Conservation (phyloP, 2,888 invertebrate genomes). For the Clivina fossor region DNA sequence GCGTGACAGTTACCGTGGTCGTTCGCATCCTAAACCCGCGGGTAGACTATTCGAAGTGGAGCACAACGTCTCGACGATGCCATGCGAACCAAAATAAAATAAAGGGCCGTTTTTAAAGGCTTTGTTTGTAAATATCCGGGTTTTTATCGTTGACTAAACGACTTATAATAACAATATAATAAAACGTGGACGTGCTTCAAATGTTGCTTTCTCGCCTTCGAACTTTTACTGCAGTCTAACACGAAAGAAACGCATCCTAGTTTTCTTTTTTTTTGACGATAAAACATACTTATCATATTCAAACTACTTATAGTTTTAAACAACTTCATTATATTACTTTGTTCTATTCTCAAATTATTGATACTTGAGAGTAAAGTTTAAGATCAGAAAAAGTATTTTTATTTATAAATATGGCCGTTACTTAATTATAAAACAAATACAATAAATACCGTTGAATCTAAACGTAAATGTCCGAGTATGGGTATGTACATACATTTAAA, state of each 20-base stretch:
- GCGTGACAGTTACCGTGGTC: constrained; percentile 16
- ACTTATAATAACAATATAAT: constrained; percentile 33
- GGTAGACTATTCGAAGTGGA: neutral
- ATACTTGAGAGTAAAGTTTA: no score
- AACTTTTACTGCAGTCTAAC: neutral
- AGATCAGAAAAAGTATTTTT: no score
- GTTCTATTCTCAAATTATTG: neutral
- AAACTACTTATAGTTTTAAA: no score
- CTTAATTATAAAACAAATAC: no score
- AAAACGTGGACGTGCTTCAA: constrained; percentile 30
- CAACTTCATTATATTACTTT: no score
- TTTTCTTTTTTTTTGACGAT: no score
- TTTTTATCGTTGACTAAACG: constrained; percentile 27
- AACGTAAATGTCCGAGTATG: no score
- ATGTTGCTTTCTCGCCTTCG: constrained; percentile 3
- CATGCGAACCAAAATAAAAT: constrained; percentile 23
- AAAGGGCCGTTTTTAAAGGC: constrained; percentile 25
- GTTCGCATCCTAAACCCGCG: constrained; percentile 2
- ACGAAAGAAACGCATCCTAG: neutral
- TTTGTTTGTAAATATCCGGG: constrained; percentile 31
- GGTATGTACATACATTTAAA: no score
- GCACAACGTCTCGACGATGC: neutral
- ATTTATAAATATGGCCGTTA: no score
- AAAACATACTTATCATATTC: no score
- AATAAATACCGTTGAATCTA: no score